A percentile compares a stretch with the other conserved stretches of the same genome.
phyloP scores from a whole-genome alignment of 2,113 vertebrate species.

The Bubalus kerabau region DNA sequence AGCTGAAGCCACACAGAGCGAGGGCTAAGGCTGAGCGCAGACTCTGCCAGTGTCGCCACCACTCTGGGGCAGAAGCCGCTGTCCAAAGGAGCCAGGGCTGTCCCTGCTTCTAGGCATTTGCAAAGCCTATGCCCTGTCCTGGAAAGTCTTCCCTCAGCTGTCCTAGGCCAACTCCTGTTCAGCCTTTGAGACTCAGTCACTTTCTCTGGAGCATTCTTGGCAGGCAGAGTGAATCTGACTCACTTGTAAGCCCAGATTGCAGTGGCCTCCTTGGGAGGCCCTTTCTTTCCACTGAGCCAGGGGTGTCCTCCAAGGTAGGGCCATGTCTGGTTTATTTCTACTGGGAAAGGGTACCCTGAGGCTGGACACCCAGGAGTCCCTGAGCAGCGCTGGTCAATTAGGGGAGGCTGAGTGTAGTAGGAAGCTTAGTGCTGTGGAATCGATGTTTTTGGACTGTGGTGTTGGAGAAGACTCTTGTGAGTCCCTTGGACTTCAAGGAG shows the following conservation, averaged over 20 bases:
- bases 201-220: not conserved
- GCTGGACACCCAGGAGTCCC: not conserved
- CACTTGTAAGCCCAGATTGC: not conserved
- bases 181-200: not conserved
- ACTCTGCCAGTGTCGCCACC: not conserved
- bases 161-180: not conserved
- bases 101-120: not conserved
- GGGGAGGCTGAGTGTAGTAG: not conserved
- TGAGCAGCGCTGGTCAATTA: not conserved
- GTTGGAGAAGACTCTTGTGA: not conserved
- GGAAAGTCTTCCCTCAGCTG: not conserved
- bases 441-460: not conserved
- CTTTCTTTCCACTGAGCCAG: not conserved
- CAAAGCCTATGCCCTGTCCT: not conserved
- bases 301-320: not conserved
- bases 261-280: not conserved
- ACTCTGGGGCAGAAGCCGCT: not conserved
- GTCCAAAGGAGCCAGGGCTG: not conserved
- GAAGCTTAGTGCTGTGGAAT: not conserved
- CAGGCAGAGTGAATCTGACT: not conserved
- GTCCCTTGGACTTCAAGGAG: not conserved
- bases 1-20: not conserved
- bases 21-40: not conserved
- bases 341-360: not conserved
- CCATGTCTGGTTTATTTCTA: not conserved